Conservation (phyloP, 2,888 invertebrate genomes). For the Drosophila subquinaria region DNA sequence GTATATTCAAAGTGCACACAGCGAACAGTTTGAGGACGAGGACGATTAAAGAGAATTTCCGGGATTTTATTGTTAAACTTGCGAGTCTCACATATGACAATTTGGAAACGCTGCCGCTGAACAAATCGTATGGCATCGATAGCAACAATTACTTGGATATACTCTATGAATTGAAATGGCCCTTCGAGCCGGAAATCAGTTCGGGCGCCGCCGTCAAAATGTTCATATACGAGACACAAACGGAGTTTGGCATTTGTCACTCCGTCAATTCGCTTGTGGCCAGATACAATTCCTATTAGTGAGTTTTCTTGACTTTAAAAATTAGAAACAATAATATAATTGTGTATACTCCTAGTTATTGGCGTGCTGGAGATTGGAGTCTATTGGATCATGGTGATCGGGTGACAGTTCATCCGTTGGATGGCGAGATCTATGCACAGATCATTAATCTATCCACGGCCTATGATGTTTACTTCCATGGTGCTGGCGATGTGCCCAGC, state of each 20-base stretch:
- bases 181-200: conserved; percentile 87
- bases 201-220: conserved; percentile 87
- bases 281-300: conserved; percentile 84
- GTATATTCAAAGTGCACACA: conserved; percentile 57
- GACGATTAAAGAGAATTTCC: conserved; percentile 87
- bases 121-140: conserved; percentile 86
- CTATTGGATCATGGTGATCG: conserved; percentile 84
- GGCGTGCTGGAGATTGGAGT: conserved; percentile 87
- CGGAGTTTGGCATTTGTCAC: conserved; percentile 90
- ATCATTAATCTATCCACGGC: conserved; percentile 89
- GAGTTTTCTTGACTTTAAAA: neutral
- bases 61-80: conserved; percentile 87
- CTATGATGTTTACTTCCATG: conserved; percentile 89
- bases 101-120: conserved; percentile 87
- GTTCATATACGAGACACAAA: conserved; percentile 87
- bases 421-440: conserved; percentile 91
- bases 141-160: conserved; percentile 88
- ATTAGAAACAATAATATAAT: neutral
- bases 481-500: conserved; percentile 89
- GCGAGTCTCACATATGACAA: conserved; percentile 88
- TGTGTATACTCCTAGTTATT: conserved; percentile 86
- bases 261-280: conserved; percentile 89
- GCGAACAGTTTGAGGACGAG: conserved; percentile 81
- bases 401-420: conserved; percentile 89
- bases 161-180: conserved; percentile 85